Evolutionary conservation across 2,797 vertebrate genomes (phyloP), one percentile per base, ranked within the genome.

Genomic region (Spinus olivaceus): DNA sequence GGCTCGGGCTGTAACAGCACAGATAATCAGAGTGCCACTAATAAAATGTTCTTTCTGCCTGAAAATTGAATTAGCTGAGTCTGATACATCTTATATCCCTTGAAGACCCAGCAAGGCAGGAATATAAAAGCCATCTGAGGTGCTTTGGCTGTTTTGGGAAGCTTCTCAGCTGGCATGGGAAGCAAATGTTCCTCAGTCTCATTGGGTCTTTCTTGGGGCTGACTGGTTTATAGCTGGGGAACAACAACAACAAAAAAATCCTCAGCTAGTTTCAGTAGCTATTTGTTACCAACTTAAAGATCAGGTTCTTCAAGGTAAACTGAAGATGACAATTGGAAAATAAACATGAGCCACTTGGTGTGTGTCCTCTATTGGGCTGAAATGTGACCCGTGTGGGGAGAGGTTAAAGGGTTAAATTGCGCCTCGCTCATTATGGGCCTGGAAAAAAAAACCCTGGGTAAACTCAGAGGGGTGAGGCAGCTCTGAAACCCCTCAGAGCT

Each of bases 261-360:
- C 82, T 87, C 83, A 80, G 69, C 85, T 74, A 86, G 92, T 88
- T 94, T 95, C 95, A 83, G 92, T 90, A 95, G 95, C 86, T 93
- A 49, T 91, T 94, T 95, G 94, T 96, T 95, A 92, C 91, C 42
- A 74, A 49, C 66, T 81, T 95, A 81, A 92, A 96, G 95, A 94
- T 97, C 92, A 88, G 83, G 84, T 96, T 96, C 79, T 94, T 86
- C 90, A 93, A 95, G 92, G 97, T 94, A 96, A 97, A 95, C 96
- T 57, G 44, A 69, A 94, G 92, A 96, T 92, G 95, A 93, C 95
- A 95, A 91, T 80, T 84, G 84, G 88, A 95, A 96, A 96, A 96
- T 94, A 92, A 96, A 94, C 95, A 92, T 13, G 41, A 60, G 37
- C 65, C 78, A 10, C 94, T 91, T 57, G 87, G 88, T 90, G 86